phyloP scores from a whole-genome alignment of 2,113 vertebrate genomes.

The Pituophis catenifer region DNA sequence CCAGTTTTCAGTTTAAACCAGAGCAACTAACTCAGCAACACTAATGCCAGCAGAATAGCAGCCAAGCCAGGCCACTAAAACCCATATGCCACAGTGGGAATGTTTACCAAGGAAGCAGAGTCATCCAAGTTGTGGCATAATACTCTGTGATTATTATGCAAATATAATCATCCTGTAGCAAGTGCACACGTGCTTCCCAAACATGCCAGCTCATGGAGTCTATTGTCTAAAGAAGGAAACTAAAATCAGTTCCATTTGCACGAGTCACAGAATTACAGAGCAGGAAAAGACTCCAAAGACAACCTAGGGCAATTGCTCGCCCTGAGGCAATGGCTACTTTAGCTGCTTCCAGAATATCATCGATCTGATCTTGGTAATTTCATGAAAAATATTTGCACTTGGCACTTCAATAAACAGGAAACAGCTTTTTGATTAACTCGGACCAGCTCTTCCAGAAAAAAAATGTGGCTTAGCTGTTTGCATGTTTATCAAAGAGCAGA shows the following conservation, averaged over 20 bases:
- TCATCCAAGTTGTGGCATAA: not conserved
- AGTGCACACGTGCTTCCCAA: not conserved
- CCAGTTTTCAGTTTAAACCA: not conserved
- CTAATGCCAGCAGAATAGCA: not conserved
- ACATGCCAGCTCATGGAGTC: not conserved
- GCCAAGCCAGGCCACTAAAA: not conserved
- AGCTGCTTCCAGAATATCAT: not conserved
- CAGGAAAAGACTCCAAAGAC: not conserved
- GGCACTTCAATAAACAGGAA: conserved; percentile 18
- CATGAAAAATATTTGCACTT: not conserved
- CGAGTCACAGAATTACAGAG: not conserved
- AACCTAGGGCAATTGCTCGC: not conserved
- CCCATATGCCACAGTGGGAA: not conserved
- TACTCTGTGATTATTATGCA: conserved; percentile 12
- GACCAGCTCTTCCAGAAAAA: not conserved
- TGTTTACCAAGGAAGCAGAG: conserved; percentile 9
- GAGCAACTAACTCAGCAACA: not conserved
- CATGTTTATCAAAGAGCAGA: not conserved
- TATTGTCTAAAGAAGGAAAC: not conserved
- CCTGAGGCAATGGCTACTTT: not conserved
- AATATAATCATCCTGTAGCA: not conserved
- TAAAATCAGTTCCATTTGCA: not conserved
- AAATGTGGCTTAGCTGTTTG: not conserved
- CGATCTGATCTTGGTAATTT: not conserved
- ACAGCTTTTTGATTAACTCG: not conserved